These are phyloP conservation scores for Ursus arctos DNA, from an alignment of 2,113 vertebrate genomes.

Conservation along the genomic window DNA sequence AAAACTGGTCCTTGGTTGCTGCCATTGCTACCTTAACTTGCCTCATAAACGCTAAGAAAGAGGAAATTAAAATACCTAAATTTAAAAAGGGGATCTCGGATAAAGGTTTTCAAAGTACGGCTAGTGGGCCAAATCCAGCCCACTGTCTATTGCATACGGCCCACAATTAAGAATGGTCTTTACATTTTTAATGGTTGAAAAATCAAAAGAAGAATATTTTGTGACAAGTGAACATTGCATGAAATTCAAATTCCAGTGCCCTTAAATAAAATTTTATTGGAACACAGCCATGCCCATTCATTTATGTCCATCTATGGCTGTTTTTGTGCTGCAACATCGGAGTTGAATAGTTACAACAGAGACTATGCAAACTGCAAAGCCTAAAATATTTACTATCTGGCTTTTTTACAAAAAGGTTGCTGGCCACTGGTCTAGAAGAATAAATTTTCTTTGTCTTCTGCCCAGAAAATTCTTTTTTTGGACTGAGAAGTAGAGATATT, in stretches of 20 bases:
- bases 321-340: not conserved
- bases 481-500: not conserved
- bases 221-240: conserved; percentile 34
- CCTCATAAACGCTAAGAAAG: not conserved
- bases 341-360: not conserved
- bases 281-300: not conserved
- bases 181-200: not conserved
- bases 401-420: conserved; percentile 19
- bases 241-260: conserved; percentile 18
- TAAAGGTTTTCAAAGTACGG: not conserved
- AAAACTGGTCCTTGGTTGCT: not conserved
- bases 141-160: not conserved
- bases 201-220: not conserved
- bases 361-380: not conserved
- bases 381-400: conserved; percentile 44
- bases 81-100: not conserved
- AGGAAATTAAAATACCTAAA: conserved; percentile 12
- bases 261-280: conserved; percentile 59
- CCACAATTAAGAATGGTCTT: not conserved
- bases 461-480: conserved; percentile 8
- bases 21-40: not conserved
- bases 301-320: not conserved
- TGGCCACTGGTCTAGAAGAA: conserved; percentile 1
- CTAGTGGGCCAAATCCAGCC: not conserved
- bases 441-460: conserved; percentile 26